These are phyloP conservation scores for Clarias pachynema DNA, from an alignment of 2,797 vertebrate genomes.

Conservation along the genomic window DNA sequence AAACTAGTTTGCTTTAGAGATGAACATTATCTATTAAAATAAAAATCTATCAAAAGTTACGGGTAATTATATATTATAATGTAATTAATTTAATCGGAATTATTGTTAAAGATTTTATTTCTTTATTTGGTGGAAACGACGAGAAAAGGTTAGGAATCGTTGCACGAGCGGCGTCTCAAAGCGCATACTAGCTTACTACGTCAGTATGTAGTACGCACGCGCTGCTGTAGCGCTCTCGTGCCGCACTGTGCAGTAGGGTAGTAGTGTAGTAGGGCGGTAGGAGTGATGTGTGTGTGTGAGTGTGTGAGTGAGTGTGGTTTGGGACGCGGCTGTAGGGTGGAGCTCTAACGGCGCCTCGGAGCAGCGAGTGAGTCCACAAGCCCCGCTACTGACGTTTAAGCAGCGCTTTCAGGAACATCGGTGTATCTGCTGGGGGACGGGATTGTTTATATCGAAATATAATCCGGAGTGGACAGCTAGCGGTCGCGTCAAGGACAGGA, in stretches of 20 bases:
- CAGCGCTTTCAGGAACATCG: conserved; percentile 49
- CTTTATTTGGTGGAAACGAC: background rate
- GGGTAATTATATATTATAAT: background rate
- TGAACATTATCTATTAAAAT: background rate
- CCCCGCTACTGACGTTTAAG: conserved; percentile 58
- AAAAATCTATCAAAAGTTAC: background rate
- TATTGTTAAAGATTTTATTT: background rate
- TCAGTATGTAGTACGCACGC: background rate
- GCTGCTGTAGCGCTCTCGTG: background rate
- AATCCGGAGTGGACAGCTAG: conserved; percentile 34
- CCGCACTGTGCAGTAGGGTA: background rate
- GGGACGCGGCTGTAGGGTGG: conserved; percentile 60
- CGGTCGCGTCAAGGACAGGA: conserved; percentile 16
- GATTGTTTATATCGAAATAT: conserved; percentile 33
- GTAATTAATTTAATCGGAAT: background rate
- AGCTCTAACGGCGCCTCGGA: conserved; percentile 57
- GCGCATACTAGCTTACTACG: background rate
- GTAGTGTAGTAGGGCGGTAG: too few relatives aligned
- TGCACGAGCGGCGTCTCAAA: background rate
- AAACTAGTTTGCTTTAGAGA: background rate
- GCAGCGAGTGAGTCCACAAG: conserved; percentile 60
- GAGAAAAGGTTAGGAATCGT: background rate
- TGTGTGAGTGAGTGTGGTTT: background rate
- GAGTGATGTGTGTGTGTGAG: too few relatives aligned
- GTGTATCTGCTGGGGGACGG: conserved; percentile 51